Evolutionary conservation across 2,113 vertebrate species (phyloP).

Genomic region (Neogobius melanostomus): DNA sequence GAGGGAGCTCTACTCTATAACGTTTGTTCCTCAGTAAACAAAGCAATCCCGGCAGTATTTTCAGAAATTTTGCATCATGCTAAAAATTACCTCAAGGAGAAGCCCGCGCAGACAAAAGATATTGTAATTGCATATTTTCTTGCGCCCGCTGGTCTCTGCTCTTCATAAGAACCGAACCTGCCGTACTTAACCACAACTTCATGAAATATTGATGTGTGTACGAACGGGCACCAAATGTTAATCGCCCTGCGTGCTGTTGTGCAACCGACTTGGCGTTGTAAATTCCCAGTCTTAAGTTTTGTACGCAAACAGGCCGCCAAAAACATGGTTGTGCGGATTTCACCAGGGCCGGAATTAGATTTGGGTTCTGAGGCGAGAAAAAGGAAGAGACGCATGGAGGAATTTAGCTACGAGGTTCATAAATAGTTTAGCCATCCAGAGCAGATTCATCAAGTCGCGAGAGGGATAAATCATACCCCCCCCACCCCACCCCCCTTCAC

Average conservation of each 20-base stretch:
- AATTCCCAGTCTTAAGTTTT: conserved; percentile 47
- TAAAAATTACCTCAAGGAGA: conserved; percentile 51
- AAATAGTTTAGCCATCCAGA: conserved; percentile 83
- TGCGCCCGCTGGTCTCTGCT: conserved; percentile 49
- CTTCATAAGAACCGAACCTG: conserved; percentile 67
- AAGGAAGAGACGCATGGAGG: conserved; percentile 76
- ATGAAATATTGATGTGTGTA: conserved; percentile 80
- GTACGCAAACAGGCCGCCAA: conserved; percentile 18
- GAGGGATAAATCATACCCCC: conserved; percentile 77
- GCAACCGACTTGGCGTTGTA: conserved; percentile 15
- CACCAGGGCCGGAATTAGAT: conserved; percentile 72
- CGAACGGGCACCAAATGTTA: conserved; percentile 70
- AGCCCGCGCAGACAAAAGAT: conserved; percentile 41
- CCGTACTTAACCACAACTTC: conserved; percentile 68
- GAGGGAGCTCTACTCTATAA: conserved; percentile 43
- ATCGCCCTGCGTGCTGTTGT: conserved; percentile 50
- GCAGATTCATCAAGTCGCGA: conserved; percentile 82
- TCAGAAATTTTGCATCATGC: conserved; percentile 37
- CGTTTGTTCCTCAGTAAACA: conserved; percentile 51
- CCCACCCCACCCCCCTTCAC: conserved; percentile 27
- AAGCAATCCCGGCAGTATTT: conserved; percentile 30
- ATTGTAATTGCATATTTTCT: conserved; percentile 38
- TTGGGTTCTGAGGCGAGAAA: conserved; percentile 71
- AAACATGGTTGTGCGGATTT: conserved; percentile 56
- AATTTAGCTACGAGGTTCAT: conserved; percentile 80